A percentile compares a stretch with the other conserved stretches of the same genome.
Evolutionary conservation across 2,113 vertebrate genomes (phyloP).

Genomic region (Cariama cristata): DNA sequence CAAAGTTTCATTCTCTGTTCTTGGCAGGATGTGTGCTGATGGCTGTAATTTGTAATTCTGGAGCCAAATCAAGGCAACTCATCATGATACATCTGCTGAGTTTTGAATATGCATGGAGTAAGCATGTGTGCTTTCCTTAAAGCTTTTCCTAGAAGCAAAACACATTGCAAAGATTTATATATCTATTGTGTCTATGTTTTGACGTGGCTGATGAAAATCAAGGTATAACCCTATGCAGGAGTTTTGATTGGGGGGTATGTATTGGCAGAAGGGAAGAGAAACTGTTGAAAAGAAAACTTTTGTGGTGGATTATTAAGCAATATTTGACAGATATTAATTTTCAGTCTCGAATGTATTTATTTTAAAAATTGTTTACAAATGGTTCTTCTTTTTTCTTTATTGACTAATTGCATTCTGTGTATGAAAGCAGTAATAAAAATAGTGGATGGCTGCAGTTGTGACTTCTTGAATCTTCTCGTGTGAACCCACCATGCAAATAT

Average conservation of each 20-base stretch:
- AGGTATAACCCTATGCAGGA: not conserved
- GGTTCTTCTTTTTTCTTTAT: not conserved
- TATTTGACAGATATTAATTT: not conserved
- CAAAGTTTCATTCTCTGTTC: not conserved
- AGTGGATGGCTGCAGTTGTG: not conserved
- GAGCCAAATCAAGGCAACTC: constrained; percentile 37
- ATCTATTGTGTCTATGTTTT: not conserved
- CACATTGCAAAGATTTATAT: not conserved
- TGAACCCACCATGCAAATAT: not conserved
- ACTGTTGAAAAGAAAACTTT: not conserved
- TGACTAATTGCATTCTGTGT: not conserved
- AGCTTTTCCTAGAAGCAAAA: constrained; percentile 60
- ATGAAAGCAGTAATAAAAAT: not conserved
- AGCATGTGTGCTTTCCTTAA: constrained; percentile 23
- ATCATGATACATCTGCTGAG: constrained; percentile 48
- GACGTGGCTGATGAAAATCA: not conserved
- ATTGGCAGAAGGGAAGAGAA: not conserved
- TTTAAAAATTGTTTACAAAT: not conserved
- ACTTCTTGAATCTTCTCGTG: not conserved
- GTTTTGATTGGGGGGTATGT: not conserved
- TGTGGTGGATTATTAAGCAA: not conserved
- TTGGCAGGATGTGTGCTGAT: constrained; percentile 34
- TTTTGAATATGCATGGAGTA: constrained; percentile 10
- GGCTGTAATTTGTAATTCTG: constrained; percentile 58
- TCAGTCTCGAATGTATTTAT: not conserved